Evolutionary conservation across 2,797 vertebrate species (phyloP).

Genomic region (Scolopax bukidnonensis): DNA sequence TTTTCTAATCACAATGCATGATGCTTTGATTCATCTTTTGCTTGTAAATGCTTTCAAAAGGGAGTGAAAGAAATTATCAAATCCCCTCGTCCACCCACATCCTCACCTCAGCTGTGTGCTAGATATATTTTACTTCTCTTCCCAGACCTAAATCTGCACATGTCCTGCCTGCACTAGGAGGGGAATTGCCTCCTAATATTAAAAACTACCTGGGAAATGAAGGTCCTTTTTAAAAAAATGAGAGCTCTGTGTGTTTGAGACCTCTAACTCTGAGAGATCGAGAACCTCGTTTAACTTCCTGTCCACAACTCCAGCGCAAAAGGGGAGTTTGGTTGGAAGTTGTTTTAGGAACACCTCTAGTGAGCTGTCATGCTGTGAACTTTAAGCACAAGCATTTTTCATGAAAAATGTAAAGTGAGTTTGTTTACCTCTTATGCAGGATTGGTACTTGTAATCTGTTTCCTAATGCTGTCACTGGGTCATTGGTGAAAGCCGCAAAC

Average conservation of each 20-base stretch:
- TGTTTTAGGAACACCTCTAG: not conserved
- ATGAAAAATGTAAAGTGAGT: not conserved
- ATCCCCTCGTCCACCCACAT: not conserved
- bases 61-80: not conserved
- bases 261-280: not conserved
- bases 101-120: not conserved
- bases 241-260: not conserved
- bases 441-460: not conserved
- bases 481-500: not conserved
- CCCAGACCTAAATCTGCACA: not conserved
- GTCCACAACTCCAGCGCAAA: not conserved
- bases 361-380: not conserved
- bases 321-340: not conserved
- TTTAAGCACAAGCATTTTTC: not conserved
- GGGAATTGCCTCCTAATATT: not conserved
- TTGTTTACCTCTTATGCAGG: not conserved
- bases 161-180: not conserved
- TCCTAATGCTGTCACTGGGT: not conserved
- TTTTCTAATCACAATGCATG: rapidly evolving
- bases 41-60: not conserved
- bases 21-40: not conserved
- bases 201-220: not conserved
- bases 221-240: not conserved
- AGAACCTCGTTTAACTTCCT: not conserved
- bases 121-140: not conserved